Evolutionary conservation across 2,113 vertebrate species (phyloP), one percentile per base, ranked within the genome.

Genomic region (Anthoscopus minutus): DNA sequence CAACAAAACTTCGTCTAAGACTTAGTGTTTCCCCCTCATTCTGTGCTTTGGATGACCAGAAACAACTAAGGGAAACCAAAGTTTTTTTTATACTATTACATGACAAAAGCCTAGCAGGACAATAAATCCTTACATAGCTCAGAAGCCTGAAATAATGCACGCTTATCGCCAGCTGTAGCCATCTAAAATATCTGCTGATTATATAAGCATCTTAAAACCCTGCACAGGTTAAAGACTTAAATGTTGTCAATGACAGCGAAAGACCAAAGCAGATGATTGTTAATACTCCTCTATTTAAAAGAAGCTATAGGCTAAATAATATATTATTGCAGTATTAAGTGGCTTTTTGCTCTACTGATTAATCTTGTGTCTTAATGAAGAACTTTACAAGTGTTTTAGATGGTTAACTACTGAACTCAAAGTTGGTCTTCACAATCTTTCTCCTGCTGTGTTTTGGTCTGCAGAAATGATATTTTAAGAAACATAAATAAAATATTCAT

Each of bases 141-240:
- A 0, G 37, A 80, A 91, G 31, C 20, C 13, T 37, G 24, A 42
- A 78, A 65, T 38, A 94, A 60, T 37, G 31, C 25, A 50, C 7
- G 4, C 31, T 92, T 86, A 83, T 56, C 35, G 60, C 15, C 28
- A 89, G 65, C 38, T 70, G 35, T 58, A 91, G 10, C 9, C 0
- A 0, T 23, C 42, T 62, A 58, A 58, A 95, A 69, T 73, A 54
- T 31, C 53, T 91, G 50, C 40, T 85, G 74, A 65, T 89, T 76
- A 82, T 30, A 87, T 62, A 87, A 94, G 85, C 42, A 70, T 54
- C 47, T 85, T 76, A 95, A 96, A 96, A 69, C 37, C 24, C 20
- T 84, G 15, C 3, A 3, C 40, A 83, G 40, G 65, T 64, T 81
- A 86, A 89, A 71, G 42, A 91, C 80, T 93, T 87, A 88, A 92